Base-by-base conservation (phyloP, 2,888 invertebrate species). In the Orthosia gracilis region DNA sequence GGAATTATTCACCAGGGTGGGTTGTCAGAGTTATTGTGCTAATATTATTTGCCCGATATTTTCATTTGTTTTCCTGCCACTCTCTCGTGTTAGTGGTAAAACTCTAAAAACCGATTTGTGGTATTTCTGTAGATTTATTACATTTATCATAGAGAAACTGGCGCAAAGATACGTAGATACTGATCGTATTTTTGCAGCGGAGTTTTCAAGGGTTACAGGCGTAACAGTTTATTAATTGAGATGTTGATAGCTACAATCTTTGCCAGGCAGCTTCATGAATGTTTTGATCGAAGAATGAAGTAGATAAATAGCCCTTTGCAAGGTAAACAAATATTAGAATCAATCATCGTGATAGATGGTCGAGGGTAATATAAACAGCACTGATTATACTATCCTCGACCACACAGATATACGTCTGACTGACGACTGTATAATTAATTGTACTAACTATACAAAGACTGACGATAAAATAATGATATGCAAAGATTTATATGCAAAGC, bases 171-270 rank as follows among this genome's bases (percentile, higher is more conserved):
- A 9, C 9, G 40, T 40, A 40, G 40, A 40, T 40, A 40, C 40
- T 40, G 40, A 40, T 9, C 40, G 40, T 40, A 40, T 9, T 40
- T 40, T 59, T 40, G 5, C 21, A 3, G 21, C 26, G 26, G 21
- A 52, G 13, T 58, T 59, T 21, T 61, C 73, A 61, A 23, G 47
- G 55, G 50, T 23, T 45, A 21, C 12, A 66, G 26, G 40, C 52
- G 40, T 57, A 9, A 63, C 66, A 49, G 26, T 72, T 54, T 54
- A 78, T 78, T 66, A 69, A 79, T 78, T 63, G 52, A 67, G 75
- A 81, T 67, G 76, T 59, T 73, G 69, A 81, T 82, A 17, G 69
- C 81, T 79, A 83, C 75, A 67, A 76, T 76, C 85, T 71, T 55
- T 69, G 77, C 76, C 83, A 78, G 73, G 26, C 12, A 69, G 64